Evolutionary conservation across 2,888 invertebrate genomes (phyloP).

Genomic region (Pecten maximus): DNA sequence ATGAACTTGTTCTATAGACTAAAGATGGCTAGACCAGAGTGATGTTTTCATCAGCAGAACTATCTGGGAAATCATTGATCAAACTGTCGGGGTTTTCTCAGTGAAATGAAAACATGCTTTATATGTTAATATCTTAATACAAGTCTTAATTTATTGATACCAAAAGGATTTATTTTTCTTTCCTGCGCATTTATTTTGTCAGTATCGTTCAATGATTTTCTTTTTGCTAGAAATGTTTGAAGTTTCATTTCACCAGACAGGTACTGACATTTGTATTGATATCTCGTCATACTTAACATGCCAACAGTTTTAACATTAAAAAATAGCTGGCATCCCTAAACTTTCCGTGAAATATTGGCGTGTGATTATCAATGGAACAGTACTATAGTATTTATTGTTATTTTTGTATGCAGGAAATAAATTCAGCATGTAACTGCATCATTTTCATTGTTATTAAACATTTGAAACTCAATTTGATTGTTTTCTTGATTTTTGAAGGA

Average conservation of each 20-base stretch:
- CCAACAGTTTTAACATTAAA: slow-evolving; percentile 26
- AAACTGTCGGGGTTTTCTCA: not conserved
- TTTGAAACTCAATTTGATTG: not conserved
- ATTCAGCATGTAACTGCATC: slow-evolving; percentile 35
- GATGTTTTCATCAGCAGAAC: not conserved
- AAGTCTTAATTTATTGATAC: not conserved
- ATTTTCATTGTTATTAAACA: slow-evolving; percentile 35
- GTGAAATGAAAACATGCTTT: not conserved
- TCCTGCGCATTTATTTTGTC: not conserved
- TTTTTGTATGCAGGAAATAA: slow-evolving; percentile 35
- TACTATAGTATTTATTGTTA: slow-evolving; percentile 35
- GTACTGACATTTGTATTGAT: not conserved
- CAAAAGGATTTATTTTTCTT: not conserved
- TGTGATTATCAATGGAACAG: slow-evolving; percentile 25
- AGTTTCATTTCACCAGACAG: not conserved
- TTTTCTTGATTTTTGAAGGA: not conserved
- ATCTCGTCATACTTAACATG: not conserved
- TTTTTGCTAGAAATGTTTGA: not conserved
- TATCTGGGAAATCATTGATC: not conserved
- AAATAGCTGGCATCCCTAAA: not conserved
- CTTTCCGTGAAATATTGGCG: slow-evolving; percentile 32
- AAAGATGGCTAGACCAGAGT: not conserved
- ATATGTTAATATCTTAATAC: slow-evolving; percentile 14
- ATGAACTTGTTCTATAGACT: no score
- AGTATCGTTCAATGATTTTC: not conserved